A percentile compares a stretch with the other conserved stretches of the same genome.
Evolutionary conservation across 2,113 vertebrate species (phyloP).

Genomic region (Monopterus albus): DNA sequence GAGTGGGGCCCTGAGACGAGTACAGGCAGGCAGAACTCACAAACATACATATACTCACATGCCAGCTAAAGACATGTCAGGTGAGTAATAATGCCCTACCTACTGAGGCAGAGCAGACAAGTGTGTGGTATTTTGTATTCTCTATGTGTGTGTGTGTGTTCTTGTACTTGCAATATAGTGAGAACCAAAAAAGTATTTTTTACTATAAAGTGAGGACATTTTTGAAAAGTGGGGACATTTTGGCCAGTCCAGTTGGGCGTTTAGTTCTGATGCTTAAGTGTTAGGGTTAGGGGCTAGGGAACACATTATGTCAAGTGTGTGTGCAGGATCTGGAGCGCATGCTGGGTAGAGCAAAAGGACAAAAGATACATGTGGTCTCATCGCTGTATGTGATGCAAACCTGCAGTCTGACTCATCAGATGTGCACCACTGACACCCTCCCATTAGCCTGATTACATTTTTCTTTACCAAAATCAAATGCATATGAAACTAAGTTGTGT

Average conservation of each 20-base stretch:
- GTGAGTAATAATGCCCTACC: not conserved
- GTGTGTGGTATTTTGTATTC: no score
- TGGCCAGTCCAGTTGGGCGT: no score
- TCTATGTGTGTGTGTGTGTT: no score
- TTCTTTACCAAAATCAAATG: not conserved
- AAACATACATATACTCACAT: constrained; percentile 13
- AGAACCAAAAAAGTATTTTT: no score
- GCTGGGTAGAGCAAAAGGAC: not conserved
- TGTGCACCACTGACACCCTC: not conserved
- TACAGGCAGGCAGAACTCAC: not conserved
- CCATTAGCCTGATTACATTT: not conserved
- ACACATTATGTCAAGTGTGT: no score
- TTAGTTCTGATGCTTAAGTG: no score
- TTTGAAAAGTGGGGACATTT: no score
- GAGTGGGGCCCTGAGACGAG: not conserved
- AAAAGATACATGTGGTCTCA: constrained; percentile 8
- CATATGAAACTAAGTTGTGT: not conserved
- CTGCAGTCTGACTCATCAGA: constrained; percentile 10
- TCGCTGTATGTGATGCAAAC: not conserved
- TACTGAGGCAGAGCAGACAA: not conserved
- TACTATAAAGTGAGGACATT: no score
- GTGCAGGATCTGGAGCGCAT: not conserved
- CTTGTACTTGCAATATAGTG: no score
- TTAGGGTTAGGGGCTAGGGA: no score
- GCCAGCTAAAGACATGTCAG: constrained; percentile 22